A percentile compares a stretch with the other conserved stretches of the same genome.
Conservation (phyloP, 1,140 invertebrate genomes). For the Zaprionus ghesquierei region DNA sequence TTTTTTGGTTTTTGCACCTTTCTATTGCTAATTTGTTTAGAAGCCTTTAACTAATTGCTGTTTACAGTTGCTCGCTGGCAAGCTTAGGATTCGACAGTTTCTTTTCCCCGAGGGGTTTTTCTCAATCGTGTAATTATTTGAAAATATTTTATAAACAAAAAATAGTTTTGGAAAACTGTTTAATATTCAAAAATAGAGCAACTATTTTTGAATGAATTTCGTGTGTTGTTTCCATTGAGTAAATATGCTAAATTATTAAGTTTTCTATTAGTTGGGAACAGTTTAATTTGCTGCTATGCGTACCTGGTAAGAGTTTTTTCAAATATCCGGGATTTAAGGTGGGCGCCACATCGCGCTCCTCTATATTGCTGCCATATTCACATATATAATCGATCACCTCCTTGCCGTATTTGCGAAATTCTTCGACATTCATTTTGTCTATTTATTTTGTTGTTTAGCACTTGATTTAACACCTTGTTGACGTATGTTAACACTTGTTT, state of each 20-base stretch:
- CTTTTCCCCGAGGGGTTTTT: not conserved
- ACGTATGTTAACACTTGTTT: not conserved
- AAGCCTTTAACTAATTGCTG: conserved; percentile 56
- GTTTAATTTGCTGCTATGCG: conserved; percentile 9
- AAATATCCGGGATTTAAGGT: conserved; percentile 94
- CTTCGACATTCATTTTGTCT: conserved; percentile 89
- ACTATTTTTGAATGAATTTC: conserved; percentile 30
- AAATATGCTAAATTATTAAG: not conserved
- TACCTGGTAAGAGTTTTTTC: conserved; percentile 85
- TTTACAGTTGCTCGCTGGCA: conserved; percentile 56
- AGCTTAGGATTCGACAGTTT: conserved; percentile 27
- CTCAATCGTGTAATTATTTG: not conserved
- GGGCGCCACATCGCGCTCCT: conserved; percentile 90
- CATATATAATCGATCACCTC: conserved; percentile 98
- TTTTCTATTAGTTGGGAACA: not conserved
- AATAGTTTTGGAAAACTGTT: conserved; percentile 12
- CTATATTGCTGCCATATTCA: conserved; percentile 91
- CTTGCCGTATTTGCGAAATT: conserved; percentile 92
- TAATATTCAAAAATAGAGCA: conserved; percentile 21
- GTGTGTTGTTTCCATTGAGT: conserved; percentile 1
- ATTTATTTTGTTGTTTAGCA: conserved; percentile 20
- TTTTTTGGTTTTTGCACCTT: conserved; percentile 6
- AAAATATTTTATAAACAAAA: conserved; percentile 27
- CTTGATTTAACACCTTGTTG: conserved; percentile 13
- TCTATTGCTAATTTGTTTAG: conserved; percentile 60